Conservation (phyloP, 53 echinoderm and acorn worm species). For the Paracentrotus lividus region DNA sequence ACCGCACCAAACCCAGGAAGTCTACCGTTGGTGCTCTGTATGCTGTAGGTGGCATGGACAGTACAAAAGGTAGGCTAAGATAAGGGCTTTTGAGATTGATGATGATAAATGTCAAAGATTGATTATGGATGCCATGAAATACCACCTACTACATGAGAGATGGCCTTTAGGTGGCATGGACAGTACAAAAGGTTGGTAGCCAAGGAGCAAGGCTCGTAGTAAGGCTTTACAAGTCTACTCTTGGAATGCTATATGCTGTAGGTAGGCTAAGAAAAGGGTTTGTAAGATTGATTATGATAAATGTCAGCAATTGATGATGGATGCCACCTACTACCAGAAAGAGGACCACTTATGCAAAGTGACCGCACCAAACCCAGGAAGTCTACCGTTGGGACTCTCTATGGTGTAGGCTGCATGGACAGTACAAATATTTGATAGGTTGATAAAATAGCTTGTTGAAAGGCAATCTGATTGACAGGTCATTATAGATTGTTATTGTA, state of each 20-base stretch:
- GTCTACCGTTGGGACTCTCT: conserved; percentile 94
- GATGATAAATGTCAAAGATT: conserved; percentile 89
- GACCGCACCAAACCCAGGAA: conserved; percentile 92
- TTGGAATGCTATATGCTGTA: no score
- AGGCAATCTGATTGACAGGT: no score
- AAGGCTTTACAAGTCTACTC: no score
- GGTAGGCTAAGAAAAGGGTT: conserved; percentile 62
- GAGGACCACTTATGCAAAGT: conserved; percentile 92
- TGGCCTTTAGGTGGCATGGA: conserved; percentile 98
- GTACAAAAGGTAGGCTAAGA: conserved; percentile 85
- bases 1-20: conserved; percentile 92
- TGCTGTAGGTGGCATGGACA: conserved; percentile 98
- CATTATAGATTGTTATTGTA: no score
- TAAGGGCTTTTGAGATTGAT: no score
- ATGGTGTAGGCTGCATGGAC: conserved; percentile 98
- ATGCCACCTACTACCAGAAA: conserved; percentile 97
- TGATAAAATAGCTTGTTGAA: no score
- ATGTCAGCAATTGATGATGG: conserved; percentile 91
- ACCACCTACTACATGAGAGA: conserved; percentile 95
- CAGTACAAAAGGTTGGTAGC: conserved; percentile 94
- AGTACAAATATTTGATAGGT: conserved; percentile 95
- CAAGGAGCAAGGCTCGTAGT: no score
- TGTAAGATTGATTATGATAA: conserved; percentile 84
- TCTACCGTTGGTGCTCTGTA: conserved; percentile 96
- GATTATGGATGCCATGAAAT: conserved; percentile 97